Evolutionary conservation across 2,113 vertebrate genomes (phyloP).

Genomic region (Tachycineta bicolor): DNA sequence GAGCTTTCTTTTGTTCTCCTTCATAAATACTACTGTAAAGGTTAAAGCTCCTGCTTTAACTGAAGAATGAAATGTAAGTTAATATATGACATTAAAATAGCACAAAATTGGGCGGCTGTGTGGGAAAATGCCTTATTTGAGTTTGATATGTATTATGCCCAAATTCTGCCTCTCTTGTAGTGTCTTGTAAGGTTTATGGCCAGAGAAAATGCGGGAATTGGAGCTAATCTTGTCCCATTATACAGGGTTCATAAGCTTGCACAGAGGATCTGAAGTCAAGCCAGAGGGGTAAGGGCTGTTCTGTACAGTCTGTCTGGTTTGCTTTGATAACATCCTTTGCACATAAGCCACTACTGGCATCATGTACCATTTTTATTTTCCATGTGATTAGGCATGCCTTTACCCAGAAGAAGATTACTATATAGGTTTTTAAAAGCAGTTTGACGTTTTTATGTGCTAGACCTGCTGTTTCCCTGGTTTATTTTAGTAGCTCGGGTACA

Average conservation of each 20-base stretch:
- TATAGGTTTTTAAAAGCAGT: not conserved
- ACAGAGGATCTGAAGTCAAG: not conserved
- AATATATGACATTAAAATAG: not conserved
- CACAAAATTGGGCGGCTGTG: not conserved
- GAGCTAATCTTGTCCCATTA: not conserved
- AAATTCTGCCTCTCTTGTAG: not conserved
- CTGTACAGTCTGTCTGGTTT: not conserved
- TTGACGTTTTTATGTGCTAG: not conserved
- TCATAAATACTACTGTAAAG: not conserved
- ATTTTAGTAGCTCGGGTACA: not conserved
- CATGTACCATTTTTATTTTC: not conserved
- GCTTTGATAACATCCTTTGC: not conserved
- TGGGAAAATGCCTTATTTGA: not conserved
- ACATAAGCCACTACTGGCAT: not conserved
- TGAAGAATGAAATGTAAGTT: not conserved
- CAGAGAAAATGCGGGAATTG: not conserved
- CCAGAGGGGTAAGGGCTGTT: not conserved
- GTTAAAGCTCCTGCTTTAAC: not conserved
- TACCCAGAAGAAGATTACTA: not conserved
- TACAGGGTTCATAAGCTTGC: not conserved
- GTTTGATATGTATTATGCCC: not conserved
- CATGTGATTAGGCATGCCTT: fast-evolving
- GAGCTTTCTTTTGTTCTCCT: not conserved
- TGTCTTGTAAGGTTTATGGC: not conserved
- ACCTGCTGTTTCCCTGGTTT: not conserved